These are phyloP conservation scores for Sterna hirundo DNA, from an alignment of 2,113 vertebrate genomes.

Conservation along the genomic window DNA sequence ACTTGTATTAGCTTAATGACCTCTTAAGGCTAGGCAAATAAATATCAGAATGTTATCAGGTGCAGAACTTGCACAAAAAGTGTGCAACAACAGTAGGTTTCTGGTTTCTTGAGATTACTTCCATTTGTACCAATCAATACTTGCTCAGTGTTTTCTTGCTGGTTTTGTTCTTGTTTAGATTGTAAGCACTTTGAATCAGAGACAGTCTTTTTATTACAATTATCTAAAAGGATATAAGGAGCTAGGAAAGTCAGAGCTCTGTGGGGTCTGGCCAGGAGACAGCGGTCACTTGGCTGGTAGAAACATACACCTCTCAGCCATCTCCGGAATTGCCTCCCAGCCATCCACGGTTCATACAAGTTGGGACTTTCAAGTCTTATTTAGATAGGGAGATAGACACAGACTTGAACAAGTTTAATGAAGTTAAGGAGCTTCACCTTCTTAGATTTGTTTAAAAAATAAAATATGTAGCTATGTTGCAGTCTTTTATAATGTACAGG, in stretches of 20 bases:
- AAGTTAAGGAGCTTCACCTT: not conserved
- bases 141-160: not conserved
- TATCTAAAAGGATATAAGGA: not conserved
- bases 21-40: not conserved
- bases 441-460: not conserved
- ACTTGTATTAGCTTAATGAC: not conserved
- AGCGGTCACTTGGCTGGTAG: not conserved
- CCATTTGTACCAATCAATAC: not conserved
- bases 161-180: not conserved
- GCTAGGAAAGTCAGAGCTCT: not conserved
- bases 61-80: not conserved
- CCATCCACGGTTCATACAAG: not conserved
- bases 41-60: not conserved
- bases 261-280: not conserved
- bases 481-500: not conserved
- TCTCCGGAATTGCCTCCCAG: not conserved
- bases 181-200: not conserved
- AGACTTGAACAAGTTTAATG: not conserved
- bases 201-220: not conserved
- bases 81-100: fast-evolving
- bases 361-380: not conserved
- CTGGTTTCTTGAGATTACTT: not conserved
- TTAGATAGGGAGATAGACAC: not conserved
- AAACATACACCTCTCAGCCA: not conserved
- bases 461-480: not conserved